Evolutionary conservation across 2,888 invertebrate species (phyloP), one percentile per base, ranked within the genome.

Genomic region (Orthosia cruda): DNA sequence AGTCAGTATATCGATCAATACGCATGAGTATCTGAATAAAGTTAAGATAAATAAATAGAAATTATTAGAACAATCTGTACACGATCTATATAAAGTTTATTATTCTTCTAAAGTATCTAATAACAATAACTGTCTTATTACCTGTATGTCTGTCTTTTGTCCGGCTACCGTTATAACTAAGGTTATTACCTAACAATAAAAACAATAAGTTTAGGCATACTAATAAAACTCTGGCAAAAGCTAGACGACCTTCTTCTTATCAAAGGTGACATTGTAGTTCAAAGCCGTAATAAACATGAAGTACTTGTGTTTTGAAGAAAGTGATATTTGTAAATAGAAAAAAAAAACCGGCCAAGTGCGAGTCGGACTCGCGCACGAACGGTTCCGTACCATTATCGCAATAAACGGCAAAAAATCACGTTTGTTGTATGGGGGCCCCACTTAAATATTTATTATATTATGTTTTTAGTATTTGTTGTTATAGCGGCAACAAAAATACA

Each of bases 261-360:
- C 3, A 32, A 47, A 67, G 50, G 50, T 58, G 58, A 58, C 23
- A 52, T 67, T 74, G 57, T 49, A 49, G 2, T 11, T 47, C 18
- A 50, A 47, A 57, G 5, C 9, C 45, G 49, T 64, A n/a, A 13
- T 12, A 50, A 11, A 47, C n/a, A 75, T 5, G 2, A 65, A 45
- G 1, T 23, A 71, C 3, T 49, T 49, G 23, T n/a, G 4, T 64
- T 49, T 54, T 32, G 20, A 55, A 52, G 12, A 26, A 45, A n/a
- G 16, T 15, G 5, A 11, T 26, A 16, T n/a, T 2, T 15, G 7
- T 16, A n/a, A 50, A 26, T 50, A 12, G 26, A 32, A 64, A 5
- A 16, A 52, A 32, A n/a, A n/a, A 18, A 4, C 0, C 2, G 32
- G 7, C 26, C 3, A 26, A 26, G 26, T 26, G 26, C 26, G 26